Evolutionary conservation across 2,113 vertebrate genomes (phyloP), one percentile per base, ranked within the genome.

Genomic region (Galbula dea): DNA sequence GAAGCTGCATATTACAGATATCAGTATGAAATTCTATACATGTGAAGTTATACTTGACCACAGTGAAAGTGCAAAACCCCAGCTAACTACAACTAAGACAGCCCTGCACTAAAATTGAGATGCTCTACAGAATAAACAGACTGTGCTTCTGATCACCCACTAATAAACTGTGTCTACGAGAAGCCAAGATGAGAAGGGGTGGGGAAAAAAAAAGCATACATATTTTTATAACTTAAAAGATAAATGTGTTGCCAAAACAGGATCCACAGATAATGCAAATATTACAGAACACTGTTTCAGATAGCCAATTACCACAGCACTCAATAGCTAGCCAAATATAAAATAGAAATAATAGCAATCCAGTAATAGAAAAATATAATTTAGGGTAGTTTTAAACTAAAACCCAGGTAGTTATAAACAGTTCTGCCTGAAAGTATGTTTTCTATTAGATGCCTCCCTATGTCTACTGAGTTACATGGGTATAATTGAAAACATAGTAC

Each of bases 181-280:
- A 8, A 83, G 45, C 9, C 32, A 73, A 79, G 22, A 76, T 20
- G 6, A 90, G 55, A 12, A 74, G 16, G 1, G 4, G 4, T 7
- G 10, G 1, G 15, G 6, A 3, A 4, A 37, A 19, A 63, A 9
- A 14, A 0, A 41, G 9, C 45, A 11, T 30, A 26, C 11, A 9
- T 30, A 4, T 76, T 76, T 74, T 48, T 32, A 57, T 37, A 43
- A 26, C 2, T 5, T 27, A 21, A 2, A 1, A 5, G 23, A 24
- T 58, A 83, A 89, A 9, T 41, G 3, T 26, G 15, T 48, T 72
- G 45, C 8, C 20, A 72, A 59, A 91, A 71, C 4, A 67, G 14
- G 8, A 71, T 43, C 21, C 43, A 49, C 4, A 86, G 16, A 32
- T 43, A 73, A 57, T 3, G 5, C 32, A 82, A 9, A 27, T 6